Evolutionary conservation across 2,113 vertebrate species (phyloP), one percentile per base, ranked within the genome.

Genomic region (Condylura cristata): DNA sequence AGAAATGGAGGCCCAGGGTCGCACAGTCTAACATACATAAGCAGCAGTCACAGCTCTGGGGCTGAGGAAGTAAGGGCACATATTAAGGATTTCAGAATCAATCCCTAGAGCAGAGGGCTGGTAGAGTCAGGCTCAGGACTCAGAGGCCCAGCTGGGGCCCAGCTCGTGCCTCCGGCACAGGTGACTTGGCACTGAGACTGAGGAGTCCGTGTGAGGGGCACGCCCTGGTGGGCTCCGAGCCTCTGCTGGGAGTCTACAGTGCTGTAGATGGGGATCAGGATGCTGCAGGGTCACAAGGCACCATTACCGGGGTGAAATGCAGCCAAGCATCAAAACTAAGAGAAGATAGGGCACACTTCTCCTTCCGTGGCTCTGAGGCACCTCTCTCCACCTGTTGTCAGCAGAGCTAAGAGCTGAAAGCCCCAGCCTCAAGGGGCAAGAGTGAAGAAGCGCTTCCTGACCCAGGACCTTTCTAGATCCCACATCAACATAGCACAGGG

Each of bases 371-470:
- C 53, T 6, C 53, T 22, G 18, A 56, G 18, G 18, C 18, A 22
- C 53, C 18, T 56, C 20, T 20, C 53, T 3, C 17, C 53, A 56
- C 53, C 17, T 22, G 53, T 56, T 22, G 18, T 2, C 53, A 20
- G 66, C 66, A 37, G 34, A 39, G 66, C 14, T 39, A 8, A 20
- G 17, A 10, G 37, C n/a, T 37, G n/a, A 22, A 22, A 6, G 66
- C 20, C 11, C 6, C 1, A 3, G 8, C 30, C 13, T 48, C 30
- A 2, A 34, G 1, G 3, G 37, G 41, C 51, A 0, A 0, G 1
- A 7, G 51, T 0, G 4, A 16, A 72, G 72, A 66, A 18, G 46
- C 2, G 56, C 65, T 51, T 8, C 8, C 0, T 1, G 10, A 32
- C 4, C 12, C 4, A 18, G 8, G 37, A 48, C 48, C 18, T 10